Conservation (phyloP, 2,797 vertebrate genomes). For the Alosa sapidissima region DNA sequence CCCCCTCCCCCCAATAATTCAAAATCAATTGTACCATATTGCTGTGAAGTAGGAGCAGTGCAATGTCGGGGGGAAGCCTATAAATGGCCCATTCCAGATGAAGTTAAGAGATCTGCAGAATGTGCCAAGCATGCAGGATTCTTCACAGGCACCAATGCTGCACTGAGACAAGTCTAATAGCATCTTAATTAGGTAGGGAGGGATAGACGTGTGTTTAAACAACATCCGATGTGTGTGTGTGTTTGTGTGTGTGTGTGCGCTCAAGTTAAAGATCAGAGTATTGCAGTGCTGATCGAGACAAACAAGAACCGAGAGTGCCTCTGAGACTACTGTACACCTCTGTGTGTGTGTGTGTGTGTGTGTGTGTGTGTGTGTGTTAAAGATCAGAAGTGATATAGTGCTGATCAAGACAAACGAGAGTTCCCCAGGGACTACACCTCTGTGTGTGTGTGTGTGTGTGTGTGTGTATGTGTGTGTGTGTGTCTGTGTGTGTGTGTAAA, state of each 20-base stretch:
- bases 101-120: neutral
- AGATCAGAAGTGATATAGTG: neutral
- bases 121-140: conserved; percentile 5
- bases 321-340: no score
- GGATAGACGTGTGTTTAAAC: neutral
- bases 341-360: neutral
- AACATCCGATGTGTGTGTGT: neutral
- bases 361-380: neutral
- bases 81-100: no score
- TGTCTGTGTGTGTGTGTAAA: neutral
- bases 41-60: no score
- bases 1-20: no score
- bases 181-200: neutral
- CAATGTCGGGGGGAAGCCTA: no score
- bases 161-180: neutral
- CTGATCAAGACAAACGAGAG: neutral
- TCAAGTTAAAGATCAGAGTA: neutral
- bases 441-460: neutral
- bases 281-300: neutral
- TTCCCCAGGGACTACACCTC: neutral
- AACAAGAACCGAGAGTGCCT: neutral
- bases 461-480: neutral
- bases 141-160: neutral
- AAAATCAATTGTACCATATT: no score
- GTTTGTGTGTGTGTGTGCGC: neutral